Evolutionary conservation across 2,888 invertebrate species (phyloP).

Genomic region (Oscheius onirici): DNA sequence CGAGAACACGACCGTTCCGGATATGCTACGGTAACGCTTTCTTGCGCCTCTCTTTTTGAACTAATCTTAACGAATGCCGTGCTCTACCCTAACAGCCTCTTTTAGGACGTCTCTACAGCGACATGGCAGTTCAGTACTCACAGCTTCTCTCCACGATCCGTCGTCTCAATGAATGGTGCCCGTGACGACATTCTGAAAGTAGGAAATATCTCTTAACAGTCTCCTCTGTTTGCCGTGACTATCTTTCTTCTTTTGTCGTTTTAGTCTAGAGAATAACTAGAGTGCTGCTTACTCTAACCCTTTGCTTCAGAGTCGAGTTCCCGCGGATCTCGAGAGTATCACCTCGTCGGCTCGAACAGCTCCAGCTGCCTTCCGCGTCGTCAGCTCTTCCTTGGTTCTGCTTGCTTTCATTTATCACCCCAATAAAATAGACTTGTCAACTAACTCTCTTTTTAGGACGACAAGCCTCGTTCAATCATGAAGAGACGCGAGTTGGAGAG

Average conservation of each 20-base stretch:
- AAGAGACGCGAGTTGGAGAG: slow-evolving; percentile 64
- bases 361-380: slow-evolving; percentile 19
- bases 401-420: slow-evolving; percentile 1
- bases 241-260: neutral
- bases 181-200: slow-evolving; percentile 66
- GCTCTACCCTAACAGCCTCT: slow-evolving; percentile 24
- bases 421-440: neutral
- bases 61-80: slow-evolving; percentile 14
- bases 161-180: slow-evolving; percentile 70
- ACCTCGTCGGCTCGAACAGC: slow-evolving; percentile 21
- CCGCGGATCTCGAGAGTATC: slow-evolving; percentile 26
- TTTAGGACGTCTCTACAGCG: slow-evolving; percentile 68
- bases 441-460: slow-evolving; percentile 53
- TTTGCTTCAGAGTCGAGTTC: slow-evolving; percentile 27
- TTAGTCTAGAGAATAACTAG: neutral
- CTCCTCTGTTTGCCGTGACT: slow-evolving; percentile 2
- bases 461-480: slow-evolving; percentile 65
- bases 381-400: slow-evolving; percentile 26
- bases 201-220: slow-evolving; percentile 5
- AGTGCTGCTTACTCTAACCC: slow-evolving; percentile 14
- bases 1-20: slow-evolving; percentile 62
- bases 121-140: slow-evolving; percentile 69
- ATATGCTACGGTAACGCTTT: slow-evolving; percentile 62
- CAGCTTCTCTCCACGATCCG: slow-evolving; percentile 69
- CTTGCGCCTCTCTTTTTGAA: neutral